These are phyloP conservation scores for Stegodyphus dumicola DNA, from an alignment of 1,140 invertebrate species.

Conservation along the genomic window DNA sequence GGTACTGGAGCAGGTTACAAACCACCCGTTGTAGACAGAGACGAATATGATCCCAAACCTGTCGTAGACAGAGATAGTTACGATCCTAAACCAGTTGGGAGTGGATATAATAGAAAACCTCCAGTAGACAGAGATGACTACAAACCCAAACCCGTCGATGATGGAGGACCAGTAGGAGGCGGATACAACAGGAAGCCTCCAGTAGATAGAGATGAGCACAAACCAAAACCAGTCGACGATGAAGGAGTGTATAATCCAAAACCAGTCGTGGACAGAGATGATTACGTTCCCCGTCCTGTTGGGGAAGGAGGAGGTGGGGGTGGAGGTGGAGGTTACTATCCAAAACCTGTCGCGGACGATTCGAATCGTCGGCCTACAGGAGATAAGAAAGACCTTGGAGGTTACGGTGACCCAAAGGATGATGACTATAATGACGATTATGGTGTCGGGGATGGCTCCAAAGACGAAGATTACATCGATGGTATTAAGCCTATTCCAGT, in stretches of 20 bases:
- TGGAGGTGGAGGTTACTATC: background rate
- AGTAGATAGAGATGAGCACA: slow-evolving; percentile 1
- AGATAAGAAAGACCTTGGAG: background rate
- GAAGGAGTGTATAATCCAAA: background rate
- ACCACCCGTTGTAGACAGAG: background rate
- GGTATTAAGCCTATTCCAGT: slow-evolving; percentile 8
- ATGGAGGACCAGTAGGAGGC: background rate
- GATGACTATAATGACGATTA: slow-evolving; percentile 3
- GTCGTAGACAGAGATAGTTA: background rate
- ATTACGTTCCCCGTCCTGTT: slow-evolving; percentile 29
- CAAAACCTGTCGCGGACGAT: background rate
- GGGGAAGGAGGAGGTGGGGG: slow-evolving; percentile 1
- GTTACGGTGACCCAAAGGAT: background rate
- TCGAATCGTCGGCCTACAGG: background rate
- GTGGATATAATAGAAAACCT: slow-evolving; percentile 22
- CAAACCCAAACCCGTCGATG: background rate
- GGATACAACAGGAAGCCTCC: slow-evolving; percentile 12
- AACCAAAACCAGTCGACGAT: slow-evolving; percentile 5
- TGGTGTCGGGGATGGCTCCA: background rate
- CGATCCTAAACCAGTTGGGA: background rate
- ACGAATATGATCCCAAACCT: background rate
- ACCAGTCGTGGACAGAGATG: background rate
- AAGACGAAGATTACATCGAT: background rate
- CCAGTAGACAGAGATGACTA: slow-evolving; percentile 3
- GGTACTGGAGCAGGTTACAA: background rate